phyloP scores from a whole-genome alignment of 2,797 vertebrate species.

The Characodon lateralis region DNA sequence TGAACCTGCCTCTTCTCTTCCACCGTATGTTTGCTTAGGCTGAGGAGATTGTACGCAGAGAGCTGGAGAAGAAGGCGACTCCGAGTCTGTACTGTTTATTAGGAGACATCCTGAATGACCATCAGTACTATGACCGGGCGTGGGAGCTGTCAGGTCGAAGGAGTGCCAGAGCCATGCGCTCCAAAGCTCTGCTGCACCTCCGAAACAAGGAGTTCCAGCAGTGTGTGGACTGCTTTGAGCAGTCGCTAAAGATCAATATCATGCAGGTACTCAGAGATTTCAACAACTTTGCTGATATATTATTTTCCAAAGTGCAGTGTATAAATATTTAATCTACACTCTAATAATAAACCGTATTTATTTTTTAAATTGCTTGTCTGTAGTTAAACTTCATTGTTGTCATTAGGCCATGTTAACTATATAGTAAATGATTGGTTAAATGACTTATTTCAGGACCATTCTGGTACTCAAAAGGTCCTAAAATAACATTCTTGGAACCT shows the following conservation, averaged over 20 bases:
- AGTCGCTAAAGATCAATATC: slow-evolving; percentile 87
- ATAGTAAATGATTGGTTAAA: background rate
- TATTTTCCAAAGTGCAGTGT: background rate
- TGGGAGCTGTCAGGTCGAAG: slow-evolving; percentile 90
- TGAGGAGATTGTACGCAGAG: slow-evolving; percentile 89
- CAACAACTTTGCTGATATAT: background rate
- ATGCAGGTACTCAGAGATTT: slow-evolving; percentile 85
- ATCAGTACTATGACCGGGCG: slow-evolving; percentile 88
- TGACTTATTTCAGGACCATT: background rate
- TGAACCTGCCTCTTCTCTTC: background rate
- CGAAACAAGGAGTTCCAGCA: slow-evolving; percentile 84
- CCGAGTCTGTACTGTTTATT: slow-evolving; percentile 91
- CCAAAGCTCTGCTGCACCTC: slow-evolving; percentile 92
- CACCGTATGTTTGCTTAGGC: slow-evolving; percentile 77
- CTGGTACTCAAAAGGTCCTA: background rate
- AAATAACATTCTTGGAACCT: background rate
- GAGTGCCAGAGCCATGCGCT: slow-evolving; percentile 92
- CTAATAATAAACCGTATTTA: background rate
- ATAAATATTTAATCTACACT: background rate
- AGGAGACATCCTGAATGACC: slow-evolving; percentile 91
- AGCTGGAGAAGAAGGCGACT: slow-evolving; percentile 90
- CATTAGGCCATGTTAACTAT: background rate
- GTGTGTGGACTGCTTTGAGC: slow-evolving; percentile 91
- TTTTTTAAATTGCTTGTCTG: background rate
- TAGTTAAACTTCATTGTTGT: background rate